Conservation (phyloP, 2,797 vertebrate species). For the Brachymystax lenok region DNA sequence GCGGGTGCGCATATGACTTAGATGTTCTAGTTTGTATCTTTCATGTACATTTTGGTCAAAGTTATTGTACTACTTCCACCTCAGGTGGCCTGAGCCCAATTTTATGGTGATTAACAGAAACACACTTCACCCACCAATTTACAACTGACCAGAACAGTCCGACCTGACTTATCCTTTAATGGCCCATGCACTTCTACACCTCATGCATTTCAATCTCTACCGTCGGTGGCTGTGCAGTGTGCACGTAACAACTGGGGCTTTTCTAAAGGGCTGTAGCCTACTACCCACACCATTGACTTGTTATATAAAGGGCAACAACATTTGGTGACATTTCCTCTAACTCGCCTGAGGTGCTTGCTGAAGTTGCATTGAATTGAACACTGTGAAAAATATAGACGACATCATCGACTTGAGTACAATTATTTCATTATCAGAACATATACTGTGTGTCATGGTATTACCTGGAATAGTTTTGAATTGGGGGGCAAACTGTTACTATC, state of each 20-base stretch:
- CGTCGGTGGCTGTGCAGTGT: background rate
- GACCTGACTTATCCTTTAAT: background rate
- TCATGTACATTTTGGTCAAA: background rate
- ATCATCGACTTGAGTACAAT: background rate
- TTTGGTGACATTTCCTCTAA: conserved; percentile 1
- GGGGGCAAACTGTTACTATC: background rate
- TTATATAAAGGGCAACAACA: background rate
- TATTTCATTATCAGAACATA: background rate
- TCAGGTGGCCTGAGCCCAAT: background rate
- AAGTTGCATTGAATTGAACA: background rate
- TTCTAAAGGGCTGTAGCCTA: background rate
- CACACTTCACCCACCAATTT: background rate
- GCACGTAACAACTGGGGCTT: background rate
- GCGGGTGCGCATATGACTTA: background rate
- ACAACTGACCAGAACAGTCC: background rate
- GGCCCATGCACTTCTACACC: background rate
- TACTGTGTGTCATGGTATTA: background rate
- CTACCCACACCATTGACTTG: background rate
- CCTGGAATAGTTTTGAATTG: background rate
- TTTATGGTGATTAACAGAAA: background rate
- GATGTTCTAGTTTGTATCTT: background rate
- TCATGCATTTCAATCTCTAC: background rate
- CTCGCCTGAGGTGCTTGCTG: background rate
- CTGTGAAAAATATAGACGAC: background rate
- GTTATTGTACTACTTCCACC: background rate